Percentiles rank a stretch among this genome's conserved stretches.
These are phyloP conservation scores for Nyleta sp. DNA, from an alignment of 2,888 invertebrate genomes.

Conservation along the genomic window DNA sequence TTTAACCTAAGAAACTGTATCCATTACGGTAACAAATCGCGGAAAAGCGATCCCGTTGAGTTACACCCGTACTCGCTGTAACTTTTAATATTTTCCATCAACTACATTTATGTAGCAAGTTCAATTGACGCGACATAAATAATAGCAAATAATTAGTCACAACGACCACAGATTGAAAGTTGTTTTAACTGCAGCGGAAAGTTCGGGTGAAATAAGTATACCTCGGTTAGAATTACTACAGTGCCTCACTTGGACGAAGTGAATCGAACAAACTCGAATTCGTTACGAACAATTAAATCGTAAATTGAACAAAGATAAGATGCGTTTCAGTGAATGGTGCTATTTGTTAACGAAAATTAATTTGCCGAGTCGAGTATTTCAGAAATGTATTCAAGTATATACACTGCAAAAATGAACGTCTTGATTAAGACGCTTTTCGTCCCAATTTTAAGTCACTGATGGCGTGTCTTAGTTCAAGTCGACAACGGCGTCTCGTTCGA, in stretches of 20 bases:
- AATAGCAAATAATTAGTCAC: constrained; percentile 24
- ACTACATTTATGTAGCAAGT: constrained; percentile 10
- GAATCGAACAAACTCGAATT: constrained; percentile 32
- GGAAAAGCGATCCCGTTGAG: background rate
- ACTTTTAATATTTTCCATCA: constrained; percentile 16
- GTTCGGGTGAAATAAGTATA: constrained; percentile 25
- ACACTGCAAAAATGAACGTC: too few species aligned
- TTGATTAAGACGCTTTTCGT: too few species aligned
- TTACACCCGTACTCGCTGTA: background rate
- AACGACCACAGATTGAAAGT: constrained; percentile 27
- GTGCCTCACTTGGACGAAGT: constrained; percentile 25
- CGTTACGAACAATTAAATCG: constrained; percentile 36
- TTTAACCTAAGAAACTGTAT: background rate
- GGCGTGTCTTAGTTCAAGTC: too few species aligned
- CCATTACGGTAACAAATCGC: background rate
- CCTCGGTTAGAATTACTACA: constrained; percentile 24
- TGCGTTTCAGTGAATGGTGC: too few species aligned
- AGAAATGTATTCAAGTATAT: too few species aligned
- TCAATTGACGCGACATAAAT: constrained; percentile 11
- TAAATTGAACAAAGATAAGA: too few species aligned
- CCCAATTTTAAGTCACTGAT: too few species aligned
- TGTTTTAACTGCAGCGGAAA: constrained; percentile 33
- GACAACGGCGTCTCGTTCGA: too few species aligned
- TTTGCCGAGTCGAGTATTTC: too few species aligned
- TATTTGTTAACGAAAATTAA: too few species aligned